Evolutionary conservation across 1,140 invertebrate species (phyloP).

Genomic region (Procambarus virginalis): DNA sequence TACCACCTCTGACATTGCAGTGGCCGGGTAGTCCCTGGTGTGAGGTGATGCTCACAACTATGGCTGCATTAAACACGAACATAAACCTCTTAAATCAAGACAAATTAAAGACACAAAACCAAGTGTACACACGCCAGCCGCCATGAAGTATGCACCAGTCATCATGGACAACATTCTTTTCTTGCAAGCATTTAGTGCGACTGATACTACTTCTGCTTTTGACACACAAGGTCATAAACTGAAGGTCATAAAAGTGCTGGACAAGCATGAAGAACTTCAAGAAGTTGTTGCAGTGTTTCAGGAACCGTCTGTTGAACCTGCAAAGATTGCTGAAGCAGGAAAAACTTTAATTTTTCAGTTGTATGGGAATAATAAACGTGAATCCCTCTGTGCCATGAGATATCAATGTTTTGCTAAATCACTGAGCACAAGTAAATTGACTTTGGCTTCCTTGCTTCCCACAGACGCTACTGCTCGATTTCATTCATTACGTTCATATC

Average conservation of each 20-base stretch:
- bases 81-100: constrained; percentile 32
- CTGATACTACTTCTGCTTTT: constrained; percentile 14
- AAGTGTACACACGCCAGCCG: constrained; percentile 14
- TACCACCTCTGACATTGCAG: too few relatives aligned
- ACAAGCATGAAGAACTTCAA: constrained; percentile 25
- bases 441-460: constrained; percentile 40
- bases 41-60: neutral
- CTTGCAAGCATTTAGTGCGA: neutral
- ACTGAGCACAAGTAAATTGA: constrained; percentile 29
- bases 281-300: constrained; percentile 15
- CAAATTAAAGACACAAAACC: constrained; percentile 19
- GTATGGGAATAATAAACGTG: too few relatives aligned
- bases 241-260: constrained; percentile 18
- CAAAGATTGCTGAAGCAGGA: too few relatives aligned
- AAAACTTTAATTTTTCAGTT: too few relatives aligned
- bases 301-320: neutral
- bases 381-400: neutral
- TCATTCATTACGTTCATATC: constrained; percentile 39
- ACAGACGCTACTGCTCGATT: constrained; percentile 30
- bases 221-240: neutral
- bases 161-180: constrained; percentile 32
- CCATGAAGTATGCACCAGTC: neutral
- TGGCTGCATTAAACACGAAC: constrained; percentile 7
- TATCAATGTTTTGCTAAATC: constrained; percentile 28
- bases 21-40: too few relatives aligned